Evolutionary conservation across 2,113 vertebrate species (phyloP).

Genomic region (Corythoichthys haematopterus): DNA sequence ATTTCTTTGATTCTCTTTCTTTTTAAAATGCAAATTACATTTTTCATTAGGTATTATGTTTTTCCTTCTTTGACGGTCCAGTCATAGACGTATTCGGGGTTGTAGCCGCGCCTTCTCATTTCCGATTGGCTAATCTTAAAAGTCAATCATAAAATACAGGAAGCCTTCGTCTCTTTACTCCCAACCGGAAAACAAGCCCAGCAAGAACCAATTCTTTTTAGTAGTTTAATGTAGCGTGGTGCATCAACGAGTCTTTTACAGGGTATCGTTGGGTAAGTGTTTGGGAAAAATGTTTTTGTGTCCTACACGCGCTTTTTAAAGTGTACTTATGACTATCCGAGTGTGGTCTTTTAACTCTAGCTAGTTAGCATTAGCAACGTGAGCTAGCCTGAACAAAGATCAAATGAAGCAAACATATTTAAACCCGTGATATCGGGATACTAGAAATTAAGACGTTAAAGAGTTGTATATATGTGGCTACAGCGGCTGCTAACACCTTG

Average conservation of each 20-base stretch:
- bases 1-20: neutral
- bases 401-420: neutral
- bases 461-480: neutral
- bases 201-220: neutral
- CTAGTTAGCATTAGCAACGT: slow-evolving; percentile 23
- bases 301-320: neutral
- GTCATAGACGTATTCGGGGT: neutral
- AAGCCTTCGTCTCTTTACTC: neutral
- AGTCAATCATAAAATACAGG: neutral
- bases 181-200: neutral
- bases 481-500: neutral
- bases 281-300: neutral
- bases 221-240: neutral
- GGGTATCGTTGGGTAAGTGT: neutral
- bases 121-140: neutral
- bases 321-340: neutral
- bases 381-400: slow-evolving; percentile 18
- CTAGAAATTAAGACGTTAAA: neutral
- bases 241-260: neutral
- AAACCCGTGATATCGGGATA: neutral
- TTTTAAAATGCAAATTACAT: neutral
- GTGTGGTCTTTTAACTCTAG: neutral
- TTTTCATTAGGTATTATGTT: neutral
- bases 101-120: neutral
- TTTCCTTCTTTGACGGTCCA: neutral